Evolutionary conservation across 1,140 invertebrate genomes (phyloP).

Genomic region (Trinorchestia longiramus): DNA sequence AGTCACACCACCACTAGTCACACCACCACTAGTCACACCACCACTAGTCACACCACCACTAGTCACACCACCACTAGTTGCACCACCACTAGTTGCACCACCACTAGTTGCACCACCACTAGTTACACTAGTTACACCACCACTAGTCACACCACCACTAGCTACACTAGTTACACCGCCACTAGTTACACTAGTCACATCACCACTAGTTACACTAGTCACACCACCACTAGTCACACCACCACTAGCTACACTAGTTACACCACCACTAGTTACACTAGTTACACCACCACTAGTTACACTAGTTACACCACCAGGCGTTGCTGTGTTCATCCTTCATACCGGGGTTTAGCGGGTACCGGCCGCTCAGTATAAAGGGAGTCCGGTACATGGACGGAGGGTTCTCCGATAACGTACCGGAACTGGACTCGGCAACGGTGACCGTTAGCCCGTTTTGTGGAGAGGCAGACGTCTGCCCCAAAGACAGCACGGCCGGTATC

Average conservation of each 20-base stretch:
- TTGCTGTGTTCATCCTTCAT: conserved; percentile 94
- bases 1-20: too few relatives aligned
- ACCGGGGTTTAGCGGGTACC: conserved; percentile 93
- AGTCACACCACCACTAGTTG: too few relatives aligned
- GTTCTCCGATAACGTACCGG: conserved; percentile 94
- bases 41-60: too few relatives aligned
- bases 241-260: background rate
- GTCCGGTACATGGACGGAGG: conserved; percentile 96
- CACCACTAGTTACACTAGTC: too few relatives aligned
- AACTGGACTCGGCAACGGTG: conserved; percentile 93
- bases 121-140: too few relatives aligned
- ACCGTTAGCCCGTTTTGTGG: conserved; percentile 98
- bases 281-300: background rate
- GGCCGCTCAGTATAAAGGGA: conserved; percentile 90
- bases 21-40: too few relatives aligned
- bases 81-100: background rate
- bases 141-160: too few relatives aligned
- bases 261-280: background rate
- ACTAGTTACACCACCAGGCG: conserved; percentile 75
- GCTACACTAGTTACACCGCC: too few relatives aligned
- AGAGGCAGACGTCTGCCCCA: conserved; percentile 97
- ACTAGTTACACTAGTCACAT: too few relatives aligned
- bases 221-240: background rate
- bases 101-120: background rate
- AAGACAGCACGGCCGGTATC: conserved; percentile 74